phyloP scores from a whole-genome alignment of 1,140 invertebrate genomes.

The Ceratina australensis region DNA sequence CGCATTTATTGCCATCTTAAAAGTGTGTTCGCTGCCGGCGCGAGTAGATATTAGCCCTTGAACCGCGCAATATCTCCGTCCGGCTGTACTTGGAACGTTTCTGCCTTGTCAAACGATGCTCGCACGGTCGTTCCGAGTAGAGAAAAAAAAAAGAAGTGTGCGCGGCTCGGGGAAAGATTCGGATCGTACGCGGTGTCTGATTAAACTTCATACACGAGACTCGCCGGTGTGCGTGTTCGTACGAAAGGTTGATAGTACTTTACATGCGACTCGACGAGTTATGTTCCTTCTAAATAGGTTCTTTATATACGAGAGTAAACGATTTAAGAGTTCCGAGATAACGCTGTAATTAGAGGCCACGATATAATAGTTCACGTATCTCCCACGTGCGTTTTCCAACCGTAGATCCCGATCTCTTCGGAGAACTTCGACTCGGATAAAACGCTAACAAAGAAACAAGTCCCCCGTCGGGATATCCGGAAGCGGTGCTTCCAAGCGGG shows the following conservation, averaged over 20 bases:
- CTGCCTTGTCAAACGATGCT: constrained; percentile 11
- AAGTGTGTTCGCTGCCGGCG: constrained; percentile 37
- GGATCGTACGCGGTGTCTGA: constrained; percentile 1
- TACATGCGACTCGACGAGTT: too few relatives aligned
- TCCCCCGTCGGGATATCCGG: not conserved
- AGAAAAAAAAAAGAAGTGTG: not conserved
- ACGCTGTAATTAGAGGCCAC: not conserved
- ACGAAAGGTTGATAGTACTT: not conserved
- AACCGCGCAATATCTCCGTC: constrained; percentile 35
- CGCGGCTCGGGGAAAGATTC: not conserved
- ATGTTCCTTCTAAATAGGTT: too few relatives aligned
- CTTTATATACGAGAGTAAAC: too few relatives aligned
- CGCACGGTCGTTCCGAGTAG: not conserved
- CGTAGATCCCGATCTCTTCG: not conserved
- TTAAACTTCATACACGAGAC: constrained; percentile 4
- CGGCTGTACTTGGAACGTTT: not conserved
- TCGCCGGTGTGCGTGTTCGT: not conserved
- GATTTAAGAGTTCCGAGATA: too few relatives aligned
- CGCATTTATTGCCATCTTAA: constrained; percentile 62
- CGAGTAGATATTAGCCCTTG: constrained; percentile 42
- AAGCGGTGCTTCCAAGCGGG: not conserved
- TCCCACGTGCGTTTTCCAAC: not conserved
- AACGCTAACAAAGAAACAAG: too few relatives aligned
- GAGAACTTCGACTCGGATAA: too few relatives aligned
- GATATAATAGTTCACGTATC: not conserved